A percentile compares a stretch with the other conserved stretches of the same genome.
These are phyloP conservation scores for Cebus imitator DNA, from an alignment of 2,113 vertebrate genomes.

Conservation along the genomic window DNA sequence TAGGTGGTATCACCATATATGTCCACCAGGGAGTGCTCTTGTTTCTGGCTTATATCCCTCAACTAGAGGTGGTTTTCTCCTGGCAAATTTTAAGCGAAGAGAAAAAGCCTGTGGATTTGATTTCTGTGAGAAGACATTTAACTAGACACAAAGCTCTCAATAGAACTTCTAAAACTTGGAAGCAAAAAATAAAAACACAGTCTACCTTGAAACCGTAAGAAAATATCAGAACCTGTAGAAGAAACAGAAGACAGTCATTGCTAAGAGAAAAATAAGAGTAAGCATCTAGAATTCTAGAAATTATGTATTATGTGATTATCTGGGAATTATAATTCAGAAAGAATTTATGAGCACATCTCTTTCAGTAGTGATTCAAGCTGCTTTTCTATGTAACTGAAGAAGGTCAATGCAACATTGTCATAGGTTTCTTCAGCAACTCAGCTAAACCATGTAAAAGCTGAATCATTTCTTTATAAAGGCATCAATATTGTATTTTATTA, in stretches of 20 bases:
- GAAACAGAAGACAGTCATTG: background rate
- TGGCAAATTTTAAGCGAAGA: background rate
- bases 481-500: slow-evolving; percentile 47
- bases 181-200: background rate
- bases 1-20: background rate
- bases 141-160: background rate
- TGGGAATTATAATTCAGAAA: slow-evolving; percentile 37
- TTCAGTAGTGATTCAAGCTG: background rate
- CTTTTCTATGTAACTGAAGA: background rate
- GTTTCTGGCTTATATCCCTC: slow-evolving; percentile 41
- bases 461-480: slow-evolving; percentile 56
- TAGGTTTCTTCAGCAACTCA: background rate
- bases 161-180: slow-evolving; percentile 18
- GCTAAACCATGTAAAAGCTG: slow-evolving; percentile 14
- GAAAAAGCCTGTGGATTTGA: background rate
- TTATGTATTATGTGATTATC: slow-evolving; percentile 29
- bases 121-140: background rate
- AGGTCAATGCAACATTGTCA: background rate
- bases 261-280: slow-evolving; percentile 12
- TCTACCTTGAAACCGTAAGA: background rate
- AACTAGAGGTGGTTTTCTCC: background rate
- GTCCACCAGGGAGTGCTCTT: slow-evolving; percentile 61
- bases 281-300: background rate
- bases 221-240: background rate
- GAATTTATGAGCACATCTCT: slow-evolving; percentile 24